Base-by-base conservation (phyloP, 2,888 invertebrate species). In the Drosophila paranaensis region DNA sequence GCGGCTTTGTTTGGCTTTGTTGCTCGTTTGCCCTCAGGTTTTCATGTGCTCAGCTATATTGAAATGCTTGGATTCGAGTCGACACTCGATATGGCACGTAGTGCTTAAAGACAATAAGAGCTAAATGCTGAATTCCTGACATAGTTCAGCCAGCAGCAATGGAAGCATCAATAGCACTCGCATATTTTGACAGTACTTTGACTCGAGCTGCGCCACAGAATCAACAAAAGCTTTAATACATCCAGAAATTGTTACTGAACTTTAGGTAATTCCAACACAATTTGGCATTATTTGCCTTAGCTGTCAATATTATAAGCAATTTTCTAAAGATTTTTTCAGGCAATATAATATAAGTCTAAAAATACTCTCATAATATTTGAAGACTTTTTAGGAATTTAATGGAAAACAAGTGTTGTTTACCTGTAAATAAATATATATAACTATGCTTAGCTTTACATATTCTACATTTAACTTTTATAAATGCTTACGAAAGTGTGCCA, bases 1-100 rank as follows among this genome's bases (percentile, higher is more conserved):
- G 45, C 10, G 40, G 54, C 65, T 73, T 73, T 86, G 71, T 66
- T 82, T 68, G 51, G 45, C 60, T 70, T 65, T 82, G 76, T 71
- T 79, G 69, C 73, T 33, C 53, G 53, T 62, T 54, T 64, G 71
- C 75, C 50, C 14, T 60, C 61, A 57, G 64, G 64, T 51, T 62
- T 62, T 57, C 53, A 46, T 73, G 45, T 62, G 48, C 60, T 79
- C 45, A 60, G 58, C 56, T 48, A 62, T 60, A 77, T 77, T 64
- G 74, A 74, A 78, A 68, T 78, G 61, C 58, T 69, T 20, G 69
- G 40, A 58, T 76, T 40, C 33, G 20, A 45, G 35, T 27, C 51
- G 37, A 54, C 42, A 27, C 33, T 46, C 60, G 56, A 73, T 63
- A 61, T n/a, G 42, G 48, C 60, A 58, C 56, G 50, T 35, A 73